Percentiles rank a stretch among this genome's conserved stretches.
These are phyloP conservation scores for Neogale vison DNA, from an alignment of 2,113 vertebrate species.

Conservation along the genomic window DNA sequence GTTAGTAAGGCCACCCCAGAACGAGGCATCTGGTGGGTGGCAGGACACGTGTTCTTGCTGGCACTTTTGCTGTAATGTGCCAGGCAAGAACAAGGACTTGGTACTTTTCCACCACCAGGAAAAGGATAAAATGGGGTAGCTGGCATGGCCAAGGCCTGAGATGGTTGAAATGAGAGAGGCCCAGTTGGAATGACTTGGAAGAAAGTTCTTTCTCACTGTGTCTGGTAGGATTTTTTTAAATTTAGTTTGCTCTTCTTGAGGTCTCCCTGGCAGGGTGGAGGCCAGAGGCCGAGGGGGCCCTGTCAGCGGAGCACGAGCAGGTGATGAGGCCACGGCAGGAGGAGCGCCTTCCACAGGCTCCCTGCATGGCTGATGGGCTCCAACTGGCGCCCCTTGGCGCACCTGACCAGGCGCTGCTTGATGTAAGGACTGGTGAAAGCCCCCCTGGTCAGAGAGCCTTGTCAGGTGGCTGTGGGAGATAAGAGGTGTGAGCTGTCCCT, in stretches of 20 bases:
- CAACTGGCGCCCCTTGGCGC: background rate
- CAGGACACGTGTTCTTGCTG: background rate
- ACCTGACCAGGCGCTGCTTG: too few relatives aligned
- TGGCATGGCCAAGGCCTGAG: background rate
- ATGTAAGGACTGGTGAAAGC: too few relatives aligned
- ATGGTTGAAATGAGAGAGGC: background rate
- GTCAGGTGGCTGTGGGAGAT: too few relatives aligned
- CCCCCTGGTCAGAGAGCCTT: too few relatives aligned
- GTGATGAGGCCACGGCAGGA: fast-evolving
- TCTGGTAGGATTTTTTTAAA: background rate
- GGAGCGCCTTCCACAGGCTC: too few relatives aligned
- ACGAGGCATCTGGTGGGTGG: background rate
- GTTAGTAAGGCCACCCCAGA: background rate
- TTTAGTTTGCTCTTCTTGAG: background rate
- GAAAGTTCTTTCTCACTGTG: background rate
- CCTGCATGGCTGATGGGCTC: fast-evolving
- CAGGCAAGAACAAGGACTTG: background rate
- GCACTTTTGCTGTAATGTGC: fast-evolving
- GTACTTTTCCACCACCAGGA: background rate
- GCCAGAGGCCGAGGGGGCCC: fast-evolving
- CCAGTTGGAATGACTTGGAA: background rate
- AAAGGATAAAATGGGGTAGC: background rate
- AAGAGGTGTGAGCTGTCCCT: too few relatives aligned
- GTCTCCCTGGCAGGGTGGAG: background rate
- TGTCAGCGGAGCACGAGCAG: fast-evolving